phyloP scores from a whole-genome alignment of 2,888 invertebrate genomes.

The Lasioglossum oenotherae region DNA sequence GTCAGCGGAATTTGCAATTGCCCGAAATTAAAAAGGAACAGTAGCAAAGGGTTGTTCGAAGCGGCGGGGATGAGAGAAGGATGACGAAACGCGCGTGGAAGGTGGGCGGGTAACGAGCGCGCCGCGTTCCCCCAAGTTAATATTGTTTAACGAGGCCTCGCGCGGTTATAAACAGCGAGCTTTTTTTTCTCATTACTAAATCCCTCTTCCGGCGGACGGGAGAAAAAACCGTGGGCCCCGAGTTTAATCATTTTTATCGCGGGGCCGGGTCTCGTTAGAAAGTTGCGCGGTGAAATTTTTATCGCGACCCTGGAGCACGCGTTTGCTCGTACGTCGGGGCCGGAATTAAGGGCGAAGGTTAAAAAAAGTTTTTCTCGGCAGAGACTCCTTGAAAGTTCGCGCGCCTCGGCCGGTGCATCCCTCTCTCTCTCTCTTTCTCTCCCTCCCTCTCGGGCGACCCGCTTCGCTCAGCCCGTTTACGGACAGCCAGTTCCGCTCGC shows the following conservation, averaged over 20 bases:
- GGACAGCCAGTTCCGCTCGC: too few species aligned
- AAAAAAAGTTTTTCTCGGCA: conserved; percentile 32
- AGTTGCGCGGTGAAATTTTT: conserved; percentile 30
- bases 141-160: conserved; percentile 45
- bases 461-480: background rate
- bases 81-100: background rate
- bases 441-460: background rate
- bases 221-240: background rate
- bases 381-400: conserved; percentile 31
- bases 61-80: background rate
- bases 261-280: conserved; percentile 23
- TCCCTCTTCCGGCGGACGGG: background rate
- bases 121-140: conserved; percentile 34
- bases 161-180: conserved; percentile 13
- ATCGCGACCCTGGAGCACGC: background rate
- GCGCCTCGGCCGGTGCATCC: background rate
- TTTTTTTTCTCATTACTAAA: conserved; percentile 24
- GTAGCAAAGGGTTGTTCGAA: background rate
- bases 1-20: background rate
- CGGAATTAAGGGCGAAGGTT: conserved; percentile 46
- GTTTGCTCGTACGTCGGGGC: background rate
- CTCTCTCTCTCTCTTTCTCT: background rate
- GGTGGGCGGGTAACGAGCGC: conserved; percentile 3
- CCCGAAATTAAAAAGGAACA: background rate
- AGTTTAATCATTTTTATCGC: conserved; percentile 51